Evolutionary conservation across 2,113 vertebrate genomes (phyloP).

Genomic region (Salvelinus alpinus): DNA sequence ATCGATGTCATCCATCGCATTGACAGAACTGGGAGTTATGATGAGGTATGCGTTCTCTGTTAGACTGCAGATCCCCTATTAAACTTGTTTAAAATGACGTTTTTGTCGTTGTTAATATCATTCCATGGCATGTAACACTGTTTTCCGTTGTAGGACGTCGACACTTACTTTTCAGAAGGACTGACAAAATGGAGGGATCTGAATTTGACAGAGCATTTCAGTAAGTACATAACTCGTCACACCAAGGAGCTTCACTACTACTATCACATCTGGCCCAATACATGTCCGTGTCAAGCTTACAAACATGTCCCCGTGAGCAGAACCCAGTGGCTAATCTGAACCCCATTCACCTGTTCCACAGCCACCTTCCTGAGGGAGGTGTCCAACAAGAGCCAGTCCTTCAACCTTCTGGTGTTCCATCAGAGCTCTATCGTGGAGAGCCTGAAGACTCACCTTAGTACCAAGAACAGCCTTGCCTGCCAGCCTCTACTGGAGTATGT

Average conservation of each 20-base stretch:
- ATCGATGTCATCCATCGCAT: constrained; percentile 96
- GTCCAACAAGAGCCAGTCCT: constrained; percentile 88
- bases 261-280: too few relatives aligned
- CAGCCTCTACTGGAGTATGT: constrained; percentile 84
- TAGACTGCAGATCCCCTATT: not conserved
- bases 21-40: constrained; percentile 86
- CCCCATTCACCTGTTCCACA: constrained; percentile 43
- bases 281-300: too few relatives aligned
- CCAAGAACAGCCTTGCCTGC: constrained; percentile 84
- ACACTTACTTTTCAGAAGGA: constrained; percentile 95
- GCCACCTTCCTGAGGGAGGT: constrained; percentile 89
- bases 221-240: constrained; percentile 70
- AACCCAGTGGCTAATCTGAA: too few relatives aligned
- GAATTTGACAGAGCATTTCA: constrained; percentile 91
- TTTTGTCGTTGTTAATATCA: too few relatives aligned
- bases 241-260: not conserved
- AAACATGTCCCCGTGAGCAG: too few relatives aligned
- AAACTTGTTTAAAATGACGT: too few relatives aligned
- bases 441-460: constrained; percentile 86
- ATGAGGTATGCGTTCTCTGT: constrained; percentile 79
- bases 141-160: constrained; percentile 82
- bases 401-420: constrained; percentile 94
- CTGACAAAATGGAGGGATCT: constrained; percentile 94
- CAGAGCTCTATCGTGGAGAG: constrained; percentile 86
- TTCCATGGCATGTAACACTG: not conserved